Evolutionary conservation across 2,888 invertebrate species (phyloP).

Genomic region (Teinopalpus imperialis): DNA sequence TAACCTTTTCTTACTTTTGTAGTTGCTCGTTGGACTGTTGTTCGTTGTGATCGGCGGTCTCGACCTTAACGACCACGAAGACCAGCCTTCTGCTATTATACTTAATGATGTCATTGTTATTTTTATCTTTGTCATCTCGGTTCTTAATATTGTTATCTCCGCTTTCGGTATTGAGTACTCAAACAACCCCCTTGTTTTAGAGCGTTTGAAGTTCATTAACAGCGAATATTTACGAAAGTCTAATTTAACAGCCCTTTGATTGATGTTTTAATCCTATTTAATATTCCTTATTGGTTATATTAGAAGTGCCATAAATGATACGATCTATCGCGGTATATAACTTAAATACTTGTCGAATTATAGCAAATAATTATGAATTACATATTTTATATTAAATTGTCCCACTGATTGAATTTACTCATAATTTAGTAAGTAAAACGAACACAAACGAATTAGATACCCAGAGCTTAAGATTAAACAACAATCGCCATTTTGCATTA

Average conservation of each 20-base stretch:
- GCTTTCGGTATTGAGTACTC: conserved; percentile 92
- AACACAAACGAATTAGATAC: no score
- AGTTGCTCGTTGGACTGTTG: conserved; percentile 91
- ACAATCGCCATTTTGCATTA: no score
- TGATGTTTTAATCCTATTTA: no score
- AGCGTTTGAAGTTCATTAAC: conserved; percentile 65
- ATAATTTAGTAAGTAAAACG: no score
- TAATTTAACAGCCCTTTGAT: conserved; percentile 44
- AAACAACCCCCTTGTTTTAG: conserved; percentile 83
- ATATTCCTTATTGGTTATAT: no score
- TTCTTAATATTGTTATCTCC: conserved; percentile 91
- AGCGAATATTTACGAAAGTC: conserved; percentile 57
- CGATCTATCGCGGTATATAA: no score
- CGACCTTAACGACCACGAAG: conserved; percentile 88
- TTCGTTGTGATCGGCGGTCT: conserved; percentile 92
- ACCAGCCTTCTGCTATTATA: conserved; percentile 88
- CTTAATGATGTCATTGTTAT: conserved; percentile 91
- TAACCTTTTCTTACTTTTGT: conserved; percentile 78
- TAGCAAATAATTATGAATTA: no score
- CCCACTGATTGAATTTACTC: no score
- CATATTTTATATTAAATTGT: no score
- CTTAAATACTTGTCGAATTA: no score
- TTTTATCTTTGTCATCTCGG: conserved; percentile 90
- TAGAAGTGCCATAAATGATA: no score
- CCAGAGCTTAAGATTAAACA: no score